Base-by-base conservation (phyloP, 2,888 invertebrate species). In the Luperina testacea region DNA sequence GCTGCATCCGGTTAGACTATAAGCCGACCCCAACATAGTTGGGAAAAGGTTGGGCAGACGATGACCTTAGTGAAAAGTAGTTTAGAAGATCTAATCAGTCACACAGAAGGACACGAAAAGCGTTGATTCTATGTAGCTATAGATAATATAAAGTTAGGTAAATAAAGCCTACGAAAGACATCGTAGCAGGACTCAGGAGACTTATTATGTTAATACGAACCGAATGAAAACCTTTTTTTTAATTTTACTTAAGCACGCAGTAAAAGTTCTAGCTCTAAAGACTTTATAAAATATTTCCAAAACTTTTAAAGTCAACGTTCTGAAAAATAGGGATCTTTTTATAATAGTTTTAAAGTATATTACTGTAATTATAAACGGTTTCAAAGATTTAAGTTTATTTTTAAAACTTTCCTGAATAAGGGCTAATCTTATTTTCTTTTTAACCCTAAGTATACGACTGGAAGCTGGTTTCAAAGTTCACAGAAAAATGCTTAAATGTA, bases 281-380 rank as follows among this genome's bases (percentile, higher is more conserved):
- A 59, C 38, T 13, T 77, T 59, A 42, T 83, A 78, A 72, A 82
- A 78, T 70, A 65, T 72, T 57, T 63, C 13, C 65, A 20, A 70
- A 85, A 72, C 69, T 75, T 84, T 70, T 65, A 38, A 63, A 63
- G 42, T 27, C 3, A 59, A 85, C 75, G 51, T 72, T 77, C 75
- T 69, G 48, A 24, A 63, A 53, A 85, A 69, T 69, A 65, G 42
- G 24, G 27, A 82, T 45, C 45, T 75, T 75, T 77, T 77, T 15
- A 72, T 72, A 77, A 82, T 75, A 77, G 72, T 85, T 81, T 72
- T 73, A 69, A 84, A 57, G 73, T 74, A 74, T 77, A 80, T 83
- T 74, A 59, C 45, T 32, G 45, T 73, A 48, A 73, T 74, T 71
- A 59, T n/a, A 42, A 61, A 51, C 27, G 5, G 9, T n/a, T 68